These are phyloP conservation scores for Caretta caretta DNA, from an alignment of 2,113 vertebrate genomes.

Conservation along the genomic window DNA sequence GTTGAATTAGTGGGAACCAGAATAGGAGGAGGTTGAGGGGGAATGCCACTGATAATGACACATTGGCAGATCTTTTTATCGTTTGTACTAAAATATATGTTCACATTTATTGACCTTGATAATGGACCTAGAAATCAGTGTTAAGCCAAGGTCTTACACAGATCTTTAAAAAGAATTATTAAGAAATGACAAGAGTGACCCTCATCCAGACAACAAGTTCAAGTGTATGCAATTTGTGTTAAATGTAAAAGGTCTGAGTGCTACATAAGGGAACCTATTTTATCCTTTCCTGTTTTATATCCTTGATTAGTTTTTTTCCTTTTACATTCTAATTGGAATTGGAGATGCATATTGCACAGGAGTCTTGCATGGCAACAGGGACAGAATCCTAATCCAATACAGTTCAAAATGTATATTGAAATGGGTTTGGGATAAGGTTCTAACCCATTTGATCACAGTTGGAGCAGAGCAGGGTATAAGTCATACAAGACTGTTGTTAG, in stretches of 20 bases:
- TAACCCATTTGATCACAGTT: not conserved
- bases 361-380: fast-evolving
- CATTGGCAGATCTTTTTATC: not conserved
- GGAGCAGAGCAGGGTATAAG: not conserved
- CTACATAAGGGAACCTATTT: not conserved
- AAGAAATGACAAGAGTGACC: not conserved
- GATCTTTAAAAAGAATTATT: not conserved
- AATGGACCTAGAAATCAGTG: not conserved
- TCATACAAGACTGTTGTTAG: not conserved
- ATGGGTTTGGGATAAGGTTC: not conserved
- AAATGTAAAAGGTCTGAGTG: not conserved
- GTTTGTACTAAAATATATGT: not conserved
- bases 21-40: not conserved
- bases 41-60: not conserved
- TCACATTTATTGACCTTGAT: not conserved
- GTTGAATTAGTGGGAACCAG: not conserved
- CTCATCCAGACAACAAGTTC: not conserved
- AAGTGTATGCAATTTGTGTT: not conserved
- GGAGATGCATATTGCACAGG: fast-evolving
- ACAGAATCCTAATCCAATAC: not conserved
- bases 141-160: not conserved
- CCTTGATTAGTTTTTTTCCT: not conserved
- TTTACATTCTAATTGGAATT: not conserved
- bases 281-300: not conserved
- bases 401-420: fast-evolving